A percentile compares a stretch with the other conserved stretches of the same genome.
Evolutionary conservation across 1,140 invertebrate species (phyloP).

Genomic region (Philotrypesis tridentata): DNA sequence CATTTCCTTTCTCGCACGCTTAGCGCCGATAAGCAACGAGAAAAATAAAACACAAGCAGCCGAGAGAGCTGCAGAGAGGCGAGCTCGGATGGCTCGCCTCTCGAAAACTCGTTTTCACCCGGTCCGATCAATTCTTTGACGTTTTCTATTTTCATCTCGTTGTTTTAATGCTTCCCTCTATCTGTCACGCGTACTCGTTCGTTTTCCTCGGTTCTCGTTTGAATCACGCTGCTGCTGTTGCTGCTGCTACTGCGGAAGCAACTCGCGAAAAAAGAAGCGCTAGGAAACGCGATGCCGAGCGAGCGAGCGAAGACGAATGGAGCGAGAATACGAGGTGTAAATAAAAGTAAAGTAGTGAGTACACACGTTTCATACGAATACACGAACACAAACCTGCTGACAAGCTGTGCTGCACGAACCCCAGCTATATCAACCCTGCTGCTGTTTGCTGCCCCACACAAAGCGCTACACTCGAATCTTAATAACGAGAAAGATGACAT

Average conservation of each 20-base stretch:
- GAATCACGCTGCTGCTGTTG: neutral
- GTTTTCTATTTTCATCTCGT: neutral
- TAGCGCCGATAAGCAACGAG: neutral
- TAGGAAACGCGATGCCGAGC: neutral
- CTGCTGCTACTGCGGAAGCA: neutral
- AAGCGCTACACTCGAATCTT: slow-evolving; percentile 67
- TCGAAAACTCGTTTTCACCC: neutral
- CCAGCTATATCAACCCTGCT: slow-evolving; percentile 71
- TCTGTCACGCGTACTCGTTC: neutral
- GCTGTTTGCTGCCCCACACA: slow-evolving; percentile 74
- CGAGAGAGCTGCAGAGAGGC: neutral
- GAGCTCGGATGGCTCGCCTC: neutral
- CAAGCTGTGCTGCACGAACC: slow-evolving; percentile 75
- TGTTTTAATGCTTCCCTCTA: neutral
- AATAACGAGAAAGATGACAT: slow-evolving; percentile 23
- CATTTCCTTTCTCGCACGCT: slow-evolving; percentile 52
- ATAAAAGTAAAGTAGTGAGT: slow-evolving; percentile 69
- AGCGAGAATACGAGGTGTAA: slow-evolving; percentile 64
- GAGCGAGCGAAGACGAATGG: slow-evolving; percentile 51
- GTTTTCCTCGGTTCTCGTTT: neutral
- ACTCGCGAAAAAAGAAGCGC: neutral
- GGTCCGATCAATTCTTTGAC: neutral
- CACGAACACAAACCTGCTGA: slow-evolving; percentile 74
- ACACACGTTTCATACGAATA: slow-evolving; percentile 68
- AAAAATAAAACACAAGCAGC: neutral